A percentile compares a stretch with the other conserved stretches of the same genome.
phyloP scores from a whole-genome alignment of 2,797 vertebrate genomes.

The Phoxinus dragarum region DNA sequence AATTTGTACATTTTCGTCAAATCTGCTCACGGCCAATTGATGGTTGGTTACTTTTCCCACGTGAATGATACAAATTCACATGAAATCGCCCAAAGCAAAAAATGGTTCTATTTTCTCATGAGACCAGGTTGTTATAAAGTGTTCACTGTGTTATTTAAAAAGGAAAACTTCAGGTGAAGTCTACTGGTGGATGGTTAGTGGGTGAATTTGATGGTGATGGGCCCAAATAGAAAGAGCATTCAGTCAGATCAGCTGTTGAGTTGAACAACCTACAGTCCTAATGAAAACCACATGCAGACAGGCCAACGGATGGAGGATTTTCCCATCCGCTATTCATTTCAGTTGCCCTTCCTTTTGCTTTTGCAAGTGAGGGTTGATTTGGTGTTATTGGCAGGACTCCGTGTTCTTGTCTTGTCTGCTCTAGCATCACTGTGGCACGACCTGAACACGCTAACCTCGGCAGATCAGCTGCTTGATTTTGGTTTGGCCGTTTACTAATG shows the following conservation, averaged over 20 bases:
- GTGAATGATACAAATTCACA: neutral
- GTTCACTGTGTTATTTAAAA: neutral
- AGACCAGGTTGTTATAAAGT: neutral
- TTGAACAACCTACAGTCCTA: slow-evolving; percentile 19
- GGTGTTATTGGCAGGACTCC: slow-evolving; percentile 4
- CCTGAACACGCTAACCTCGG: neutral
- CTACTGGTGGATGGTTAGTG: neutral
- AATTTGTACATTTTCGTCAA: neutral
- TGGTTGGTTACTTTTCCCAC: neutral
- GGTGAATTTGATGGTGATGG: slow-evolving; percentile 1
- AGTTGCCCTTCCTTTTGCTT: slow-evolving; percentile 33
- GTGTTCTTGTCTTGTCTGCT: slow-evolving; percentile 26
- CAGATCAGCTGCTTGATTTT: slow-evolving; percentile 4
- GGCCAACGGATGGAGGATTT: slow-evolving; percentile 31
- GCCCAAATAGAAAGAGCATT: neutral
- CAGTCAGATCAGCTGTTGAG: slow-evolving; percentile 22
- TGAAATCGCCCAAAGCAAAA: neutral
- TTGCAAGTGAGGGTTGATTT: slow-evolving; percentile 26
- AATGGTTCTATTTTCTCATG: neutral
- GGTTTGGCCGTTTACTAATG: neutral
- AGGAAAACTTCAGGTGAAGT: neutral
- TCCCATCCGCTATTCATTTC: slow-evolving; percentile 23
- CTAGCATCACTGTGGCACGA: neutral
- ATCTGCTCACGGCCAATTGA: neutral
- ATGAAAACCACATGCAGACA: slow-evolving; percentile 46